Conservation (phyloP, 1,140 invertebrate genomes). For the Sesamia nonagrioides region DNA sequence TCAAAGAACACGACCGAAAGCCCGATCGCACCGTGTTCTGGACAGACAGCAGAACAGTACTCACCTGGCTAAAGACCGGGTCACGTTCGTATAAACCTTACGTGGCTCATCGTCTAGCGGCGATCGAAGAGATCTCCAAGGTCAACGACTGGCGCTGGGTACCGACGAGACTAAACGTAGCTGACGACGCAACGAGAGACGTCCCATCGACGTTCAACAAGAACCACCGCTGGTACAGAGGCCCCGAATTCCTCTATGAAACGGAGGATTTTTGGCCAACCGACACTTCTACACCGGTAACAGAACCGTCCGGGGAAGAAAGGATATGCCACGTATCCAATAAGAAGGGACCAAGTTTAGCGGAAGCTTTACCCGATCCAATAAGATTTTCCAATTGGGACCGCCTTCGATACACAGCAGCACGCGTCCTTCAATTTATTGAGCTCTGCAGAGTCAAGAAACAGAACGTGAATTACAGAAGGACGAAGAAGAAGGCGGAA, state of each 20-base stretch:
- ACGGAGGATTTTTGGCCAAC: background rate
- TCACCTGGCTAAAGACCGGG: no score
- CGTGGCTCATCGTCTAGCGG: conserved; percentile 61
- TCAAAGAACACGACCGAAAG: no score
- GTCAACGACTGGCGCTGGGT: conserved; percentile 66
- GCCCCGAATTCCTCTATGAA: background rate
- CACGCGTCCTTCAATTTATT: background rate
- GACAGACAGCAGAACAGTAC: no score
- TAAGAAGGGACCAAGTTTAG: background rate
- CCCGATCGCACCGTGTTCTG: no score
- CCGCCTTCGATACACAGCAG: background rate
- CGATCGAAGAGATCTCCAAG: conserved; percentile 62
- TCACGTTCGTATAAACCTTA: background rate
- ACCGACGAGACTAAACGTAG: conserved; percentile 65
- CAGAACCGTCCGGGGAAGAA: background rate
- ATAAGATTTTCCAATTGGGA: background rate
- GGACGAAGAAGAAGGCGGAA: background rate
- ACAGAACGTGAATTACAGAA: background rate
- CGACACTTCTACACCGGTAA: background rate
- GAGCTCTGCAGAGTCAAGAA: background rate
- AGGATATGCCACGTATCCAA: background rate
- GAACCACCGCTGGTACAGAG: background rate
- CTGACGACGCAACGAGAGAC: conserved; percentile 61
- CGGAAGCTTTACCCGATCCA: background rate
- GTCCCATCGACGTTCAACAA: background rate